phyloP scores from a whole-genome alignment of 2,797 vertebrate species.

The Acanthiza pusilla region DNA sequence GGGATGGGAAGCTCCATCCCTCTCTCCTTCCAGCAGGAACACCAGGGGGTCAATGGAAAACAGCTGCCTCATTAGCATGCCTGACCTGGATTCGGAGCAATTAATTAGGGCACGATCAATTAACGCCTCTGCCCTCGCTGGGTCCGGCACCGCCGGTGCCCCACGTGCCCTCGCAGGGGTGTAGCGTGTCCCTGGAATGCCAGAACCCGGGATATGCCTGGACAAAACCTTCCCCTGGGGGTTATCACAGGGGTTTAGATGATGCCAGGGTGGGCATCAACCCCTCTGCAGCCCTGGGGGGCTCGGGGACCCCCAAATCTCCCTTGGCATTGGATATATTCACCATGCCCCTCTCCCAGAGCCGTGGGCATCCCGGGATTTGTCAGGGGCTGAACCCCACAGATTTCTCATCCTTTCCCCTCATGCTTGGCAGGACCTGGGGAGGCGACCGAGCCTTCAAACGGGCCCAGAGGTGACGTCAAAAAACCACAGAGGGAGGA shows the following conservation, averaged over 20 bases:
- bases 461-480: slow-evolving; percentile 35
- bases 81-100: slow-evolving; percentile 26
- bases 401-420: neutral
- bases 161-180: neutral
- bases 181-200: neutral
- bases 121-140: neutral
- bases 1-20: neutral
- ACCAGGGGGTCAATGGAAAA: neutral
- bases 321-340: fast-evolving
- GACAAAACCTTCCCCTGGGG: neutral
- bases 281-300: neutral
- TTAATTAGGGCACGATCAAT: slow-evolving; percentile 37
- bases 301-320: neutral
- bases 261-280: neutral
- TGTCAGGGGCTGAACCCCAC: fast-evolving
- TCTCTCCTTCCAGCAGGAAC: neutral
- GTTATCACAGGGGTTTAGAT: fast-evolving
- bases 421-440: neutral
- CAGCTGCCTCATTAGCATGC: neutral
- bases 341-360: fast-evolving
- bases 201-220: fast-evolving
- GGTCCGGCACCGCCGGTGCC: fast-evolving
- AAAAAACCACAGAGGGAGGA: slow-evolving; percentile 57
- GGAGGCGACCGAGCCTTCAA: slow-evolving; percentile 58
- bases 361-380: fast-evolving